phyloP scores from a whole-genome alignment of 2,888 invertebrate genomes.

The Caradrina clavipalpis region DNA sequence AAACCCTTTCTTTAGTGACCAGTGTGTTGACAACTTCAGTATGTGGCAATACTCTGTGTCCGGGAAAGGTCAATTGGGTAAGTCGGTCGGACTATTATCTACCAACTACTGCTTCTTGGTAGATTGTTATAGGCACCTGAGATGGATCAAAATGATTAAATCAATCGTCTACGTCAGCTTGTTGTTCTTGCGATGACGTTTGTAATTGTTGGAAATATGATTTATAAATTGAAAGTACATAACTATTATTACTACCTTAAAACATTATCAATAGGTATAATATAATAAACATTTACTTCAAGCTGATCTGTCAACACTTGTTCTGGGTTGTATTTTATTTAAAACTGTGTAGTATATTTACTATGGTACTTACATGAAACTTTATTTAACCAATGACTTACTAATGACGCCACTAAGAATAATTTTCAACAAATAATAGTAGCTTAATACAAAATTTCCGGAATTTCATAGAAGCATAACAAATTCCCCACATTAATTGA shows the following conservation, averaged over 20 bases:
- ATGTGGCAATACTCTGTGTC: neutral
- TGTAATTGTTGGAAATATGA: no score
- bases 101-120: neutral
- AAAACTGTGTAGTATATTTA: conserved; percentile 13
- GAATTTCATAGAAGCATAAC: conserved; percentile 48
- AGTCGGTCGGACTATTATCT: neutral
- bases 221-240: no score
- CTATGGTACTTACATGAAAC: conserved; percentile 11
- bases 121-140: neutral
- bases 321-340: conserved; percentile 30
- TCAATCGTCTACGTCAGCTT: no score
- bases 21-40: neutral
- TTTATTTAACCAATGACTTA: neutral
- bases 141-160: neutral
- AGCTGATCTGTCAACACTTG: conserved; percentile 21
- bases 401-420: no score
- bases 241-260: no score
- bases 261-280: no score
- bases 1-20: neutral
- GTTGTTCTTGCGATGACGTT: no score
- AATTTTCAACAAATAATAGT: neutral
- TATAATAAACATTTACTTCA: conserved; percentile 3
- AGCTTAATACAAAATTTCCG: conserved; percentile 27
- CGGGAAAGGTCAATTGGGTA: neutral
- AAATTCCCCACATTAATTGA: conserved; percentile 58